Base-by-base conservation (phyloP, 2,888 invertebrate genomes). In the Melanchra persicariae region DNA sequence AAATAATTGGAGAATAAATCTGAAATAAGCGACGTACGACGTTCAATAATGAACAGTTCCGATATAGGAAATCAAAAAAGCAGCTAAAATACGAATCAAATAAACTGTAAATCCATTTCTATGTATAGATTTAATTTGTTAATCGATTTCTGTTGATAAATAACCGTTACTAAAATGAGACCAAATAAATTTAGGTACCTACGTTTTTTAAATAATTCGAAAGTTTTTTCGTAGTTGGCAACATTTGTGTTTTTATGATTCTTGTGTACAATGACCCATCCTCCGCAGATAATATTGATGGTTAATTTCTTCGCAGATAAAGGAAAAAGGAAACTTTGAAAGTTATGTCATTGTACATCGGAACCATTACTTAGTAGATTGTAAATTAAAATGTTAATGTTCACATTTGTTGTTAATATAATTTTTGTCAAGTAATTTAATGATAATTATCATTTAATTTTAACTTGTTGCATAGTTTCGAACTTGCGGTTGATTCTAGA, bases 111-210 rank as follows among this genome's bases (percentile, higher is more conserved):
- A 81, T 71, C 68, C 57, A 65, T 61, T 70, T 71, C 4, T 76
- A 70, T 71, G 72, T 79, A 85, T 87, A 90, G 73, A 79, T 81
- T 82, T 85, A 82, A 82, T 85, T 85, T 79, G 77, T 84, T 85
- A 82, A 84, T 87, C 85, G 79, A 85, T 89, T 90, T 92, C 87
- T 89, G 91, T 93, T 92, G 70, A 89, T 85, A 83, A 88, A 77
- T 91, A 91, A 92, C 93, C 93, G 93, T 94, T 95, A 94, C 93
- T 95, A 95, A 93, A 94, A 94, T 91, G 94, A 95, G 95, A 95
- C 95, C 95, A 95, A 96, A 96, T 96, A 96, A 95, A 93, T 91
- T 93, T 95, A 95, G 95, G 93, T 94, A 30, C 30, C 30, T 30
- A 93, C 87, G 91, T 93, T 94, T 93, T 86, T 88, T 87, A 83